Percentiles rank a stretch among this genome's conserved stretches.
These are phyloP conservation scores for Aramus guarauna DNA, from an alignment of 2,113 vertebrate genomes.

Conservation along the genomic window DNA sequence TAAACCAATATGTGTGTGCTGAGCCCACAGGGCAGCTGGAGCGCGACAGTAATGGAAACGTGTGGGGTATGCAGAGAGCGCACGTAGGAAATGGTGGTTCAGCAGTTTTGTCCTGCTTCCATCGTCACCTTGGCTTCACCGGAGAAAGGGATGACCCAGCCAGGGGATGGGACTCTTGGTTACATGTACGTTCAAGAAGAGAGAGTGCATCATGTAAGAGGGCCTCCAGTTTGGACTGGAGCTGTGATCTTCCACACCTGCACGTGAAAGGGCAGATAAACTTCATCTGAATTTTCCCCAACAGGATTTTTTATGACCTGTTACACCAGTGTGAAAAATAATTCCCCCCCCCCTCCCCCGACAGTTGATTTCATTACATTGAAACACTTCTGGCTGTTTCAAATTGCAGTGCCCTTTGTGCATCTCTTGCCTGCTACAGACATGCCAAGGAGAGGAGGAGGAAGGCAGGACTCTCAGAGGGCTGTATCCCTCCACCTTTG, in stretches of 20 bases:
- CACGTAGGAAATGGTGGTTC: not conserved
- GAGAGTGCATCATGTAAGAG: not conserved
- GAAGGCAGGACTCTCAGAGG: not conserved
- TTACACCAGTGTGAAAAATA: not conserved
- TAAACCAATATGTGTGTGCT: fast-evolving
- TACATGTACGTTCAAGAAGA: fast-evolving
- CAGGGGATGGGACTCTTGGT: not conserved
- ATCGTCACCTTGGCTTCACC: not conserved
- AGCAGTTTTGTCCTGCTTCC: not conserved
- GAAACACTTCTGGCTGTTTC: not conserved
- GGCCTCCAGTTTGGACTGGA: not conserved
- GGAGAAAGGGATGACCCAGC: not conserved
- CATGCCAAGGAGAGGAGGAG: not conserved
- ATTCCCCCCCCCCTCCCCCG: not conserved
- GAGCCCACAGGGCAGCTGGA: not conserved
- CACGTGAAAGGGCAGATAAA: not conserved
- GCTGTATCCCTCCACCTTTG: not conserved
- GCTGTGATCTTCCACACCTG: not conserved
- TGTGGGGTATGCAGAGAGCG: not conserved
- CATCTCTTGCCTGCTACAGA: not conserved
- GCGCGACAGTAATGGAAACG: not conserved
- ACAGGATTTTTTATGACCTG: not conserved
- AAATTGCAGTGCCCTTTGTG: not conserved
- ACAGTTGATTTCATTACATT: not conserved
- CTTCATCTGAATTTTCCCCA: not conserved